These are phyloP conservation scores for Acronicta alni DNA, from an alignment of 2,888 invertebrate species.

Conservation along the genomic window DNA sequence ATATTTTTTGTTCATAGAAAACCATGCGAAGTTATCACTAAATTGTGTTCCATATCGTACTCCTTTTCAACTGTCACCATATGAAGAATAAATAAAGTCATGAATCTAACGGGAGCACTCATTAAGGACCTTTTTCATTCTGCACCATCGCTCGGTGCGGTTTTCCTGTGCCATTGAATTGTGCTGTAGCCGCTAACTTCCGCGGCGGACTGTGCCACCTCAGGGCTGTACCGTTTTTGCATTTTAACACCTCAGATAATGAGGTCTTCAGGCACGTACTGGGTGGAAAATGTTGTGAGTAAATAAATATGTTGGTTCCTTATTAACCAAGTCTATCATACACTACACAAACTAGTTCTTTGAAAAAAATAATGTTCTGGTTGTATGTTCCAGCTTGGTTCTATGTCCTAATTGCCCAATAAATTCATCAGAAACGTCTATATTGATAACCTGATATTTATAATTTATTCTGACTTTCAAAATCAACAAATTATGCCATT, in stretches of 20 bases:
- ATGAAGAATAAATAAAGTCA: slow-evolving; percentile 54
- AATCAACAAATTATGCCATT: no score
- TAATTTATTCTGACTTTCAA: no score
- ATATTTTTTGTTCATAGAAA: no score
- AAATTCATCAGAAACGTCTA: no score
- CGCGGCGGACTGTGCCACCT: slow-evolving; percentile 68
- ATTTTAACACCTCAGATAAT: slow-evolving; percentile 80
- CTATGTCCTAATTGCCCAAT: no score
- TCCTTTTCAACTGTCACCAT: slow-evolving; percentile 14
- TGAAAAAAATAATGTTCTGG: no score
- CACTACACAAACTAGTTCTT: no score
- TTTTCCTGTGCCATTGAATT: slow-evolving; percentile 79
- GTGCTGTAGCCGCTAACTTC: slow-evolving; percentile 73
- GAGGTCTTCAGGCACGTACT: slow-evolving; percentile 72
- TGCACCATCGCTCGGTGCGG: slow-evolving; percentile 68
- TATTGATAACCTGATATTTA: no score
- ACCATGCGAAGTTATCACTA: no score
- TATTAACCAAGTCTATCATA: background rate
- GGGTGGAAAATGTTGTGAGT: slow-evolving; percentile 52
- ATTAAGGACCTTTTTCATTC: slow-evolving; percentile 76
- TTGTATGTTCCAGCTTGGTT: no score
- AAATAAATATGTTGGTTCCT: slow-evolving; percentile 35
- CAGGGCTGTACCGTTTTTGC: slow-evolving; percentile 73
- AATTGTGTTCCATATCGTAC: slow-evolving; percentile 1
- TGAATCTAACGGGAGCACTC: slow-evolving; percentile 77